Base-by-base conservation (phyloP, 2,113 vertebrate species). In the Pleuronectes platessa region DNA sequence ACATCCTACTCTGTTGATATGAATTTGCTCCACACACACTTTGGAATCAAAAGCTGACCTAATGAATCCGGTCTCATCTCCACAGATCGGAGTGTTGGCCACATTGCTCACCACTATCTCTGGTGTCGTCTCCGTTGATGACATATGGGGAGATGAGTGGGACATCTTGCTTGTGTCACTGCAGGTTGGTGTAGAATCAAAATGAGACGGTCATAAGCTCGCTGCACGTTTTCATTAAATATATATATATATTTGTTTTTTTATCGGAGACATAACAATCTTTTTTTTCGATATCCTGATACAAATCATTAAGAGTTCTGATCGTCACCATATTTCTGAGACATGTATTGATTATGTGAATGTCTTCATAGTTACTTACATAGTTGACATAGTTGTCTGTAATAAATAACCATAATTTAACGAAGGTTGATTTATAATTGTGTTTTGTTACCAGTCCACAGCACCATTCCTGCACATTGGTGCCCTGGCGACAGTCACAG, bases 401-500 rank as follows among this genome's bases (percentile, higher is more conserved):
- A 15, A 18, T 49, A 18, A 15, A 6, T 18, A 49, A 18, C 1
- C 47, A 49, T 49, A 4, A 49, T 49, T 72, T 74, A 11, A 40
- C 6, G 10, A 12, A 10, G 10, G 35, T 10, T 31, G 31, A 40
- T 40, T 40, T 11, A 49, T 49, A 5, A 51, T 18, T 72, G 24
- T 72, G 59, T 82, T n/a, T 64, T 65, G 53, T 71, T 18, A 31
- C 21, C 86, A 99, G 98, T 96, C 96, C 76, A 98, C 96, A 17
- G 97, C 97, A 5, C 98, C 98, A 0, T 98, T 98, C 86, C 91
- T 99, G 89, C 98, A 99, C 71, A 88, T 99, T 20, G 97, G 96
- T 54, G 97, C 96, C 14, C 92, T 99, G 60, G 93, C 75, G 0
- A 94, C 91, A 0, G 62, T 97, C 84, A 99, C 98, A 0, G 93